These are phyloP conservation scores for Parauchenoglanis ngamensis DNA, from an alignment of 2,797 vertebrate genomes.

Conservation along the genomic window DNA sequence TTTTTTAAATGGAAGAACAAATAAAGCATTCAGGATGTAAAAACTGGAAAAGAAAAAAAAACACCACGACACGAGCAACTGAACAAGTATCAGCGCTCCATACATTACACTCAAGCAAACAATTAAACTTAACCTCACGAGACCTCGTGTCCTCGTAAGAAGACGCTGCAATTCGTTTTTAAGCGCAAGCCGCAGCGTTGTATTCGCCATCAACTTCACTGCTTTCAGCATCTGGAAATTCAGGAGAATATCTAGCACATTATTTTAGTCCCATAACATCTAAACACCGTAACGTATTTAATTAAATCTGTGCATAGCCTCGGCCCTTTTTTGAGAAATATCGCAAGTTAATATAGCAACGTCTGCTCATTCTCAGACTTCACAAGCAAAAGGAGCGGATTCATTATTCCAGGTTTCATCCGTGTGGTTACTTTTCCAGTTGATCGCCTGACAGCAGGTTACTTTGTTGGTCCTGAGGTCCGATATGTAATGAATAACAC, in stretches of 20 bases:
- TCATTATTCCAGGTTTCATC: background rate
- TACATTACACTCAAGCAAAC: slow-evolving; percentile 18
- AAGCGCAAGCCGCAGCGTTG: too few relatives aligned
- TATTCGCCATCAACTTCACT: too few relatives aligned
- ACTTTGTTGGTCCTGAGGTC: background rate
- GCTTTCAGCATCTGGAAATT: background rate
- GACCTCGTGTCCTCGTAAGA: background rate
- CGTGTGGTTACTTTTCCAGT: background rate
- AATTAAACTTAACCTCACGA: background rate
- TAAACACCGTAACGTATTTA: background rate
- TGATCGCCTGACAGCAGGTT: too few relatives aligned
- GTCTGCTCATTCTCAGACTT: background rate
- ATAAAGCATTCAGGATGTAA: slow-evolving; percentile 24
- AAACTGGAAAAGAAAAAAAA: background rate
- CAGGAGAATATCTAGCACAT: background rate
- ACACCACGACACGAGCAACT: background rate
- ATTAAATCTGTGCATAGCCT: background rate
- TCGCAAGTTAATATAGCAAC: background rate
- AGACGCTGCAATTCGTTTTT: background rate
- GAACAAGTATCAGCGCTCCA: background rate
- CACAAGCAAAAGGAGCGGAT: background rate
- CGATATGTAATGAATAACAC: background rate
- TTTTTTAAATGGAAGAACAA: slow-evolving; percentile 12
- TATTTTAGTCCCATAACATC: background rate
- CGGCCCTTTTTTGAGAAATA: background rate